Evolutionary conservation across 2,113 vertebrate species (phyloP), one percentile per base, ranked within the genome.

Genomic region (Tinamus guttatus): DNA sequence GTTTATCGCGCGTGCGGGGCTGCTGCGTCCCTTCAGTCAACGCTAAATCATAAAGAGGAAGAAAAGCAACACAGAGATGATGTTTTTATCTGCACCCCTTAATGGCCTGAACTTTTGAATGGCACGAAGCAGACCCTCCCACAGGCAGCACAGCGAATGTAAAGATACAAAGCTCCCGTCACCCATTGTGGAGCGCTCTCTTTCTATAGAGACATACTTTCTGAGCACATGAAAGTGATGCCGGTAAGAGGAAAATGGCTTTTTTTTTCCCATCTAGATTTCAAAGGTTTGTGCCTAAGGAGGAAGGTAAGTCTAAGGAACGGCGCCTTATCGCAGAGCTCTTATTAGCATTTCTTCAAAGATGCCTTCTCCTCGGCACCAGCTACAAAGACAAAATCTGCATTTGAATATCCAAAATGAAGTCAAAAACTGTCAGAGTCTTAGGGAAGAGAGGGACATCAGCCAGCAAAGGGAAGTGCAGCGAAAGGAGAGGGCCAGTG

Each of bases 341-440:
- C 85, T 52, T 91, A 97, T 92, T 95, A 97, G 64, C 94, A 94
- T 97, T 95, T 95, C 77, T 95, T 95, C 94, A 96, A 94, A 97
- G 92, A 69, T 80, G 34, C 67, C 63, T 95, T 94, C 89, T 40
- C 56, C 84, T 81, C 85, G 36, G 90, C 67, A 70, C 32, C 22
- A 38, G 89, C 87, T 83, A 96, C 82, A 90, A 97, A 96, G 94
- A 68, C 45, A 86, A 77, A 95, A 97, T 97, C 90, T 95, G 81
- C 93, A 96, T 96, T 63, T 95, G 80, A 97, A 96, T 95, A 62
- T 38, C 73, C 62, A 77, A 88, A 94, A 94, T 34, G 11, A 92
- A 96, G 81, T 58, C 86, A 69, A 59, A 93, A 85, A 84, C 80
- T 81, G 19, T 52, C 36, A 2, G 47, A 51, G 70, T 43, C 45